Evolutionary conservation across 2,113 vertebrate species (phyloP).

Genomic region (Hemicordylus capensis): DNA sequence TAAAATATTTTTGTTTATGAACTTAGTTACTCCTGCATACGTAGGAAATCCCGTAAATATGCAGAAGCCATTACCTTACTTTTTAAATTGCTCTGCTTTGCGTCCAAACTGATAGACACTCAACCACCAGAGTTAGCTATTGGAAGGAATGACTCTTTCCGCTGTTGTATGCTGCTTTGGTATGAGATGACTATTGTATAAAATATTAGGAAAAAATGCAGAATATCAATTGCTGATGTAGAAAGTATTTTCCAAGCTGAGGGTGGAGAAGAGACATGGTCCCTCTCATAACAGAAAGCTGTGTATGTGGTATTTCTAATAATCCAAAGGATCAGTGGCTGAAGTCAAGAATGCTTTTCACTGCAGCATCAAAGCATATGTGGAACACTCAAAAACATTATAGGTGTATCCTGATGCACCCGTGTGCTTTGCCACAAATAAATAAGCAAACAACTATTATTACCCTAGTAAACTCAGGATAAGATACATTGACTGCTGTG

Average conservation of each 20-base stretch:
- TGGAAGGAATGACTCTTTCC: too few species aligned
- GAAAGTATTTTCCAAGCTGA: background rate
- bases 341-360: background rate
- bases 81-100: too few species aligned
- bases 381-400: background rate
- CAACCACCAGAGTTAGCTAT: too few species aligned
- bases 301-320: background rate
- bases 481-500: background rate
- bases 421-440: background rate
- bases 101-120: too few species aligned
- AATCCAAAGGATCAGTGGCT: background rate
- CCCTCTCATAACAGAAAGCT: background rate
- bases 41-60: too few species aligned
- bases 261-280: background rate
- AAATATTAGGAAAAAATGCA: background rate
- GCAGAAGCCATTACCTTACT: too few species aligned
- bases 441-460: background rate
- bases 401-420: background rate
- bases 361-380: background rate
- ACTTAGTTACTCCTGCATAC: too few species aligned
- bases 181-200: background rate
- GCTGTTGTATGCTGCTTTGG: background rate
- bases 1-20: too few species aligned
- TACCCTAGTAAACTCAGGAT: background rate
- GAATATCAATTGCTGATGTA: background rate